Base-by-base conservation (phyloP, 2,113 vertebrate genomes). In the Anarhynchus alexandrinus region DNA sequence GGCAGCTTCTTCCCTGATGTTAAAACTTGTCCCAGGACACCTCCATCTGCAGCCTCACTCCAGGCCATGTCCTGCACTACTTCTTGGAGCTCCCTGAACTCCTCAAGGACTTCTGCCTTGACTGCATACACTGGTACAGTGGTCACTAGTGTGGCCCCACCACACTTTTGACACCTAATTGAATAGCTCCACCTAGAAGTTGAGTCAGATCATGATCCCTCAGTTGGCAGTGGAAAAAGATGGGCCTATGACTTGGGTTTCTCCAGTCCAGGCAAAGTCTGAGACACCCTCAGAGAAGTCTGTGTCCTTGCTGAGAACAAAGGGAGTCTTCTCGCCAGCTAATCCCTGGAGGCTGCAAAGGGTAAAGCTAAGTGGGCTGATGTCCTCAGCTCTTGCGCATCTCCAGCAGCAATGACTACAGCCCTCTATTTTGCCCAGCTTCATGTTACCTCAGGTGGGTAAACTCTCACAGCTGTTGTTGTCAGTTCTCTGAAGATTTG, bases 41-140 rank as follows among this genome's bases (percentile, higher is more conserved):
- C 27, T 69, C 10, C 13, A 21, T 23, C 15, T 57, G 14, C 54
- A 74, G 7, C 3, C 23, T 80, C 32, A 30, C 6, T 4, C 36
- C 27, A 18, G 11, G 36, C 49, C 9, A 5, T 40, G 49, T 57
- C 49, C 23, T 1, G 1, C 9, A 32, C 20, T 51, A 32, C 32
- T 6, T 64, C 29, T 51, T 51, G 61, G n/a, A 76, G 27, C 10
- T 40, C 32, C 64, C 76, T 42, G 51, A 40, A 55, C 42, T 36
- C 13, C 25, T 73, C 2, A 1, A 40, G 32, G 42, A 45, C 23
- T n/a, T 79, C 32, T 78, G 20, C 52, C 15, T 74, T 40, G 29
- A 25, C 36, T 1, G 0, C 12, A 32, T 23, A 12, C 5, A 8
- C 34, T 58, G 12, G 3, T 52, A 21, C 3, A 5, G 32, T 51